Percentiles rank a stretch among this genome's conserved stretches.
These are phyloP conservation scores for Cryptocephalus moraei DNA, from an alignment of 2,888 invertebrate species.

Conservation along the genomic window DNA sequence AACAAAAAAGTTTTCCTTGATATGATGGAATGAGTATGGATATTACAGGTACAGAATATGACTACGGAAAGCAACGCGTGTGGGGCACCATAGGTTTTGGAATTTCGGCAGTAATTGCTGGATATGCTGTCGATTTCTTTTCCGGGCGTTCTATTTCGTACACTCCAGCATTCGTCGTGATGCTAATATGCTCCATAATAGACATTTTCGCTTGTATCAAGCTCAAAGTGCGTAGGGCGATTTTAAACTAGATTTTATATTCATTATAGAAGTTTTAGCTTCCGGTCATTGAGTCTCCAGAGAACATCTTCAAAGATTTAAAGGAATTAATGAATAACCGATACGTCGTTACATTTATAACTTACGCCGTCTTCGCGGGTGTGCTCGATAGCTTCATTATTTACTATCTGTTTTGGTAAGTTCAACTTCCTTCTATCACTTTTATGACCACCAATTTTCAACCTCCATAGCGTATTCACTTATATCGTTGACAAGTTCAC, in stretches of 20 bases:
- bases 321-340: conserved; percentile 50
- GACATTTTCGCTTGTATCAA: conserved; percentile 59
- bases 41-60: conserved; percentile 51
- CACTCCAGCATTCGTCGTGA: conserved; percentile 61
- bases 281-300: conserved; percentile 56
- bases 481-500: too few relatives aligned
- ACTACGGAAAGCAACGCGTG: conserved; percentile 70
- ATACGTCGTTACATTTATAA: conserved; percentile 56
- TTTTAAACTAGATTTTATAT: conserved; percentile 1
- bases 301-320: conserved; percentile 59
- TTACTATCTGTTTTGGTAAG: conserved; percentile 72
- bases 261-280: conserved; percentile 41
- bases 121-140: conserved; percentile 56
- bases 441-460: too few relatives aligned
- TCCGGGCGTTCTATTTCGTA: conserved; percentile 50
- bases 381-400: conserved; percentile 72
- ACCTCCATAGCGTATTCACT: too few relatives aligned
- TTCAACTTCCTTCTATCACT: conserved; percentile 1
- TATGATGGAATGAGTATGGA: background rate
- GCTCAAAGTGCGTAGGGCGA: conserved; percentile 41
- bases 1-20: too few relatives aligned
- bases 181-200: conserved; percentile 50
- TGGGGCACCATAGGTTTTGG: conserved; percentile 81
- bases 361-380: conserved; percentile 65
- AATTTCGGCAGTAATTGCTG: conserved; percentile 58